Conservation (phyloP, 2,888 invertebrate genomes). For the Hydrotaea cyrtoneurina region DNA sequence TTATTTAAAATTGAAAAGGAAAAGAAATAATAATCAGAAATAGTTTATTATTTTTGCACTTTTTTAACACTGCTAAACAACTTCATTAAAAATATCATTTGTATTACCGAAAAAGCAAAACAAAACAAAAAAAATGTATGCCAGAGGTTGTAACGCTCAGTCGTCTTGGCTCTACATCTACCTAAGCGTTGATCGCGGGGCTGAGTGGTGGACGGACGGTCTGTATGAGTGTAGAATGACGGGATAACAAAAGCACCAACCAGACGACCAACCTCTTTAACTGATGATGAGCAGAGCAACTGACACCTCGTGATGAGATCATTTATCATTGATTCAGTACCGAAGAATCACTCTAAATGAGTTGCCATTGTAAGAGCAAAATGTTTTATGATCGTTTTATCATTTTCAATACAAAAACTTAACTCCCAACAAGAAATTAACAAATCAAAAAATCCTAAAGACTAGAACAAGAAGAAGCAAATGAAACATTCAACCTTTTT, state of each 20-base stretch:
- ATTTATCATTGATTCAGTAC: conserved; percentile 74
- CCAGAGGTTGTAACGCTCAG: not conserved
- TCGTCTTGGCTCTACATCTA: not conserved
- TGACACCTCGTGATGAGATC: conserved; percentile 79
- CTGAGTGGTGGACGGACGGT: not conserved
- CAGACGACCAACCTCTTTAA: conserved; percentile 28
- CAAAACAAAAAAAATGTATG: too few species aligned
- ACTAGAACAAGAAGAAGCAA: not conserved
- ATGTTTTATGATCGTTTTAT: conserved; percentile 54
- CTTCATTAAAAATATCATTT: conserved; percentile 50
- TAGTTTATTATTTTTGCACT: conserved; percentile 43
- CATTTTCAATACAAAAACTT: conserved; percentile 53
- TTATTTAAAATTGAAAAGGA: conserved; percentile 27
- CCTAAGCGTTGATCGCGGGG: too few species aligned
- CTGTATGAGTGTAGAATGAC: not conserved
- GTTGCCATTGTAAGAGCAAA: conserved; percentile 73
- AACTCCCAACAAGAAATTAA: not conserved
- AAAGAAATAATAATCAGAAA: conserved; percentile 32
- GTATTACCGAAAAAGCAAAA: not conserved
- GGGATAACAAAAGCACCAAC: not conserved
- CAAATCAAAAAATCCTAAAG: conserved; percentile 7
- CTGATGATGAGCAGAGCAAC: conserved; percentile 60
- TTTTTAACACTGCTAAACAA: conserved; percentile 45
- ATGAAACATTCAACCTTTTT: conserved; percentile 49
- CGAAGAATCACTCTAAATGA: conserved; percentile 74